Evolutionary conservation across 53 echinoderm and acorn worm species (phyloP).

Genomic region (Mesocentrotus franciscanus): DNA sequence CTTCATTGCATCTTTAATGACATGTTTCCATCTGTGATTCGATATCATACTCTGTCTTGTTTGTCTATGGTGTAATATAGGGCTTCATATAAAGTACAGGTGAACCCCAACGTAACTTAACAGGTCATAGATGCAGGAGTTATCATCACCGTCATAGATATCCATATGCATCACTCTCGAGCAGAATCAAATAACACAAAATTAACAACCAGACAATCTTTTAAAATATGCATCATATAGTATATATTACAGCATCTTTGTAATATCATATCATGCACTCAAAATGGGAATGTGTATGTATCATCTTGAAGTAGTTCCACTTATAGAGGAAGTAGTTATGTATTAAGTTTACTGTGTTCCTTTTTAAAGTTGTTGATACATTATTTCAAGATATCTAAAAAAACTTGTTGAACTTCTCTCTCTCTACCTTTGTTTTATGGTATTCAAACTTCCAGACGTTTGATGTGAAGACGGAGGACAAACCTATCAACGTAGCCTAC

Average conservation of each 20-base stretch:
- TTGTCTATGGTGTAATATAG: background rate
- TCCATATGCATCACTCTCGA: too few relatives aligned
- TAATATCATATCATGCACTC: background rate
- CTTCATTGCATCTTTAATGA: background rate
- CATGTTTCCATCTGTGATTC: too few relatives aligned
- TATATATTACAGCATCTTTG: too few relatives aligned
- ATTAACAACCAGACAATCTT: too few relatives aligned
- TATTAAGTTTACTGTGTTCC: too few relatives aligned
- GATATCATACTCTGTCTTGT: background rate
- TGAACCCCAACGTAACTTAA: background rate
- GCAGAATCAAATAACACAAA: too few relatives aligned
- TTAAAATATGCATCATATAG: too few relatives aligned
- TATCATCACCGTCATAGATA: background rate
- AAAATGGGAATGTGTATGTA: background rate
- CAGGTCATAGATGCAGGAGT: background rate
- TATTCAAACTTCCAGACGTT: constrained; percentile 68
- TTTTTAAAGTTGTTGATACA: too few relatives aligned
- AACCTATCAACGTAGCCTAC: constrained; percentile 92
- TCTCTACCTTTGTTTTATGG: background rate
- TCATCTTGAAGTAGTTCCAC: too few relatives aligned
- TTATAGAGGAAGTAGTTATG: too few relatives aligned
- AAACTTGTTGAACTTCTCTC: too few relatives aligned
- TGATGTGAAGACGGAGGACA: constrained; percentile 67
- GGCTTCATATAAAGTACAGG: background rate
- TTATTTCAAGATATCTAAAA: too few relatives aligned